These are phyloP conservation scores for Aphelenchoides besseyi DNA, from an alignment of 1,140 invertebrate species.

Conservation along the genomic window DNA sequence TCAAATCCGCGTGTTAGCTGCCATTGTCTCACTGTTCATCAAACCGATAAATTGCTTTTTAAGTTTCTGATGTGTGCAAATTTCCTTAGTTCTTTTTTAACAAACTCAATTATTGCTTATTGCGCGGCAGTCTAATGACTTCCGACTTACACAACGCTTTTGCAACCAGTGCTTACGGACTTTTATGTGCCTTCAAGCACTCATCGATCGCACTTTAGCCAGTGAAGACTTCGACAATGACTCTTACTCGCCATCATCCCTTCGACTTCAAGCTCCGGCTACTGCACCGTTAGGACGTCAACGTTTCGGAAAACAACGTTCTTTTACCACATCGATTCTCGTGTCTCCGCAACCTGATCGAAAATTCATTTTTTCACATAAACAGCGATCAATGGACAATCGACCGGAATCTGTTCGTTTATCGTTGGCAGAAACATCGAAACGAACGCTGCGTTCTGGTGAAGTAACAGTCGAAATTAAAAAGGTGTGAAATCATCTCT, in stretches of 20 bases:
- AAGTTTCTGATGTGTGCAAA: neutral
- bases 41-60: neutral
- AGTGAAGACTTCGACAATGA: constrained; percentile 11
- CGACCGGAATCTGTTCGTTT: neutral
- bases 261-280: constrained; percentile 18
- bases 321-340: constrained; percentile 57
- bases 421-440: constrained; percentile 13
- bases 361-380: constrained; percentile 32
- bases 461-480: constrained; percentile 53
- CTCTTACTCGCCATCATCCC: neutral
- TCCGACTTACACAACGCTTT: no score
- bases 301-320: constrained; percentile 42
- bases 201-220: constrained; percentile 26
- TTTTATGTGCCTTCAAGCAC: constrained; percentile 15
- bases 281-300: constrained; percentile 33
- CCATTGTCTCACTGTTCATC: neutral
- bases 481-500: no score
- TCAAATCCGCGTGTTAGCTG: constrained; percentile 8
- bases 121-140: neutral
- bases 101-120: neutral
- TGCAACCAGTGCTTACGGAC: no score
- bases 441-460: constrained; percentile 43
- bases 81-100: neutral
- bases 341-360: constrained; percentile 51
- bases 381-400: constrained; percentile 43